A percentile compares a stretch with the other conserved stretches of the same genome.
Evolutionary conservation across 2,888 invertebrate genomes (phyloP).

Genomic region (Lepidocyrtinus sp.): DNA sequence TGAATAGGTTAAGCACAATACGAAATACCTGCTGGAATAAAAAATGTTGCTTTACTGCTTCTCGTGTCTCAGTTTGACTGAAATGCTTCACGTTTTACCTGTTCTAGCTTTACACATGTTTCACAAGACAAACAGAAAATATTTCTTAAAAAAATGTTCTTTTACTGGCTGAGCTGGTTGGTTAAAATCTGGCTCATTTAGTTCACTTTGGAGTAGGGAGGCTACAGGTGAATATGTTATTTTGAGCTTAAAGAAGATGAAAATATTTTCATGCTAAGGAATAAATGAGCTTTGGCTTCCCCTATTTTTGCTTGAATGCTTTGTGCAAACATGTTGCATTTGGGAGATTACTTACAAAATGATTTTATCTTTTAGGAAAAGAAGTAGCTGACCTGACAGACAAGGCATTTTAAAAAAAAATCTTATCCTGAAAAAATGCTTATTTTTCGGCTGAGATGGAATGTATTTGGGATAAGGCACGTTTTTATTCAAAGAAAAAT

Average conservation of each 20-base stretch:
- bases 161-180: background rate
- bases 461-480: conserved; percentile 7
- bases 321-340: conserved; percentile 1
- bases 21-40: background rate
- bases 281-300: conserved; percentile 3
- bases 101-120: background rate
- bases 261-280: background rate
- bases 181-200: background rate
- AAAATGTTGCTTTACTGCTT: conserved; percentile 13
- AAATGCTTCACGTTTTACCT: background rate
- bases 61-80: conserved; percentile 6
- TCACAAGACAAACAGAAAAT: background rate
- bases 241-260: too few species aligned
- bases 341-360: conserved; percentile 3
- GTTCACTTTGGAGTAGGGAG: too few species aligned
- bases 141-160: background rate
- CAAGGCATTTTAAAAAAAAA: background rate
- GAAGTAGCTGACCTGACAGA: conserved; percentile 10
- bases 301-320: background rate
- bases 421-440: background rate
- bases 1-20: background rate
- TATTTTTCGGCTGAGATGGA: background rate
- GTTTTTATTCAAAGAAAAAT: background rate
- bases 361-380: conserved; percentile 4
- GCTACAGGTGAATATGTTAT: background rate